Percentiles rank a stretch among this genome's conserved stretches.
Evolutionary conservation across 2,797 vertebrate species (phyloP).

Genomic region (Spatula versicolor): DNA sequence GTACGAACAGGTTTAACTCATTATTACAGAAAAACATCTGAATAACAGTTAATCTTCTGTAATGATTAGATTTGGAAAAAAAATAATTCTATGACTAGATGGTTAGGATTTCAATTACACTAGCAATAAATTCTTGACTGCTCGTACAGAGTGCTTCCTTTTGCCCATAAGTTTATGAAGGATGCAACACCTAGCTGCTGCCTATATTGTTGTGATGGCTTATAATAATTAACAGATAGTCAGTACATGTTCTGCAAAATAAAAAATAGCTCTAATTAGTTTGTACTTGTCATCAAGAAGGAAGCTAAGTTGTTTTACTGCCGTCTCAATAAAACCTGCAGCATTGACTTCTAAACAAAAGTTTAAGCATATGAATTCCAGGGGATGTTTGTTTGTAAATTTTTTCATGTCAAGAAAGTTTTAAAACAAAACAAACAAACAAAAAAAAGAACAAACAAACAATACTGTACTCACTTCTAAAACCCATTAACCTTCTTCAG

Average conservation of each 20-base stretch:
- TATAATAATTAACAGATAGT: neutral
- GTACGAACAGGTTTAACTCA: neutral
- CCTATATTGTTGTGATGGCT: neutral
- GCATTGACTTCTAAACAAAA: neutral
- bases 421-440: neutral
- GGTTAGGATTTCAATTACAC: neutral
- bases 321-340: neutral
- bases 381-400: neutral
- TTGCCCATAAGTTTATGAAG: neutral
- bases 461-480: neutral
- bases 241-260: neutral
- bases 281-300: neutral
- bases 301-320: neutral
- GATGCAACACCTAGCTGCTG: neutral
- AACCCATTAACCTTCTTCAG: neutral
- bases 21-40: no score
- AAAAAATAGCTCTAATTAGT: neutral
- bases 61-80: neutral
- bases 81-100: neutral
- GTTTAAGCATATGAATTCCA: neutral
- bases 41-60: neutral
- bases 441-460: neutral
- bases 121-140: neutral
- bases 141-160: neutral
- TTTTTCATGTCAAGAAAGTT: neutral